These are phyloP conservation scores for Macrobrachium rosenbergii DNA, from an alignment of 1,140 invertebrate species.

Conservation along the genomic window DNA sequence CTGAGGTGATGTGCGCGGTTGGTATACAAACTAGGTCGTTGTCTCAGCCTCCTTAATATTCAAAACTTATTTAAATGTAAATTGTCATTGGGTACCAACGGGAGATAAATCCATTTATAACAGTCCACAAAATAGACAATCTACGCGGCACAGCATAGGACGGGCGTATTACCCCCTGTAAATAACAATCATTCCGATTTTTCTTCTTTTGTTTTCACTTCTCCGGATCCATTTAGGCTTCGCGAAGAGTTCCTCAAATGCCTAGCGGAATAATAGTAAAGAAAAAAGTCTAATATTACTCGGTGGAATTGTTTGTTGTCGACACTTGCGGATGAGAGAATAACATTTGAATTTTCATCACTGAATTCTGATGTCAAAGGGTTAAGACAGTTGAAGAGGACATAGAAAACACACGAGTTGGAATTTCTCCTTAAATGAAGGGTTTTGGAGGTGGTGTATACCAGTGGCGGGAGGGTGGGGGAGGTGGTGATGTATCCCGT, in stretches of 20 bases:
- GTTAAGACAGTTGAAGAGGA: not conserved
- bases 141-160: conserved; percentile 24
- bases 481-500: not conserved
- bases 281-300: not conserved
- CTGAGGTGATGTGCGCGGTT: too few species aligned
- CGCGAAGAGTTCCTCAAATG: not conserved
- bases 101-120: conserved; percentile 61
- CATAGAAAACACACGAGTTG: not conserved
- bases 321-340: too few species aligned
- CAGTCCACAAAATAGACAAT: conserved; percentile 61
- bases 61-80: conserved; percentile 64
- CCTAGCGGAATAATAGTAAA: too few species aligned
- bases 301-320: too few species aligned
- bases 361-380: too few species aligned
- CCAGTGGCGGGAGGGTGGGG: not conserved
- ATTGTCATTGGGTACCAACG: conserved; percentile 56
- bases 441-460: not conserved
- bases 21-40: too few species aligned
- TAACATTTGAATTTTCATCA: too few species aligned
- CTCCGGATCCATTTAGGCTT: not conserved
- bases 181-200: conserved; percentile 7
- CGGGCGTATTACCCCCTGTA: conserved; percentile 2
- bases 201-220: not conserved
- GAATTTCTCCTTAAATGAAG: not conserved
- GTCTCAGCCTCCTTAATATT: conserved; percentile 55